These are phyloP conservation scores for Cherax quadricarinatus DNA, from an alignment of 1,140 invertebrate genomes.

Conservation along the genomic window DNA sequence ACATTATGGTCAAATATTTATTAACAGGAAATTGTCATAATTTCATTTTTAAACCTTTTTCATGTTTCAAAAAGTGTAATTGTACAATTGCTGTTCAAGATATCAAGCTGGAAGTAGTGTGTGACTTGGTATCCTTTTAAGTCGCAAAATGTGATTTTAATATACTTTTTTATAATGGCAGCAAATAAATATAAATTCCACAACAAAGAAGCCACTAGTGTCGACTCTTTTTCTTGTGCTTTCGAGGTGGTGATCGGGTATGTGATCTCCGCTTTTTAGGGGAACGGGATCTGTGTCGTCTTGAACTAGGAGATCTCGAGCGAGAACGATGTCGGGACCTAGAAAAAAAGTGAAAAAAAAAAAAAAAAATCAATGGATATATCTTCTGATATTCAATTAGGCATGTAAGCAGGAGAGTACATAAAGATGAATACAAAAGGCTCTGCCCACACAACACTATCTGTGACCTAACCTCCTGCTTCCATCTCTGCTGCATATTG, in stretches of 20 bases:
- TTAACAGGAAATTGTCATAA: neutral
- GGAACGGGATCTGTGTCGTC: constrained; percentile 74
- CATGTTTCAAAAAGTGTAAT: neutral
- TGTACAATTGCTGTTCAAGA: neutral
- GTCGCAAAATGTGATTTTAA: neutral
- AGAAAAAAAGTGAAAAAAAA: neutral
- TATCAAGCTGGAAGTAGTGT: neutral
- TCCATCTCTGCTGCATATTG: no score
- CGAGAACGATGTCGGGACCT: constrained; percentile 66
- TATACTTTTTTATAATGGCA: neutral
- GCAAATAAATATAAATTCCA: constrained; percentile 17
- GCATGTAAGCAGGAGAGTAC: no score
- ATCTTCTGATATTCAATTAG: no score
- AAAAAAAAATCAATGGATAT: no score
- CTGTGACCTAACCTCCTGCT: no score
- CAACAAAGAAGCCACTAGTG: constrained; percentile 34
- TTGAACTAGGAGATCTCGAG: constrained; percentile 71
- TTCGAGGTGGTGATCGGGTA: constrained; percentile 73
- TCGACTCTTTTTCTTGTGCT: constrained; percentile 72
- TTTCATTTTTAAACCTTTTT: neutral
- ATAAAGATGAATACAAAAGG: no score
- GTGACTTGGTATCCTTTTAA: neutral
- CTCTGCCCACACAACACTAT: no score
- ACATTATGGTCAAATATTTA: constrained; percentile 20
- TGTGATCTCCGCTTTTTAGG: constrained; percentile 74